Evolutionary conservation across 2,113 vertebrate species (phyloP).

Genomic region (Pseudois nayaur): DNA sequence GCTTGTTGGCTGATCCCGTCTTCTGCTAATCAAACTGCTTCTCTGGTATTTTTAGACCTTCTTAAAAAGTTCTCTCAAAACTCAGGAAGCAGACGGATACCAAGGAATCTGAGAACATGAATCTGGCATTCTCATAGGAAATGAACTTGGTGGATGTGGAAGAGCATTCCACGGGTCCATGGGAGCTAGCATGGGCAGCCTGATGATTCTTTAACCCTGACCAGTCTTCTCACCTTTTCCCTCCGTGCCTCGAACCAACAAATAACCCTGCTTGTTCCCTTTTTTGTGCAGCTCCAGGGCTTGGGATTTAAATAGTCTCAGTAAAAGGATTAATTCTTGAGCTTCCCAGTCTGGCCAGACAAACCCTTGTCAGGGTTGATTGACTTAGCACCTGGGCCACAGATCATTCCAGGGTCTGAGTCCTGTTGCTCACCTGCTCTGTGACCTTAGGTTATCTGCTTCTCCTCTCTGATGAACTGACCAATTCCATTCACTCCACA

Average conservation of each 20-base stretch:
- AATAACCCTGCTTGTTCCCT: not conserved
- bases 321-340: not conserved
- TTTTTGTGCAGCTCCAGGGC: not conserved
- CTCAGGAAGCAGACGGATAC: conserved; percentile 27
- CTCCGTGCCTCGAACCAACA: not conserved
- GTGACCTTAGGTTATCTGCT: not conserved
- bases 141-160: rapidly evolving
- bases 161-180: no score
- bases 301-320: not conserved
- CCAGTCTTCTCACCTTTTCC: not conserved
- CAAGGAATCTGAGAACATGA: not conserved
- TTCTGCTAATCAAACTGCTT: conserved; percentile 15
- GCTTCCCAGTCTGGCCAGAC: not conserved
- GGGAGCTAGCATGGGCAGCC: not conserved
- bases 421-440: not conserved
- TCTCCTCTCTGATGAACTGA: not conserved
- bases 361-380: not conserved
- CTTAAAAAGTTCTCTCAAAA: conserved; percentile 23
- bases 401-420: not conserved
- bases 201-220: not conserved
- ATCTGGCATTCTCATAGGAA: not conserved
- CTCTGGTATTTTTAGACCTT: conserved; percentile 58
- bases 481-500: not conserved
- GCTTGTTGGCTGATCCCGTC: conserved; percentile 1
- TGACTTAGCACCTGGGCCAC: not conserved